Percentiles rank a stretch among this genome's conserved stretches.
Conservation (phyloP, 2,113 vertebrate genomes). For the Solenodon paradoxus region DNA sequence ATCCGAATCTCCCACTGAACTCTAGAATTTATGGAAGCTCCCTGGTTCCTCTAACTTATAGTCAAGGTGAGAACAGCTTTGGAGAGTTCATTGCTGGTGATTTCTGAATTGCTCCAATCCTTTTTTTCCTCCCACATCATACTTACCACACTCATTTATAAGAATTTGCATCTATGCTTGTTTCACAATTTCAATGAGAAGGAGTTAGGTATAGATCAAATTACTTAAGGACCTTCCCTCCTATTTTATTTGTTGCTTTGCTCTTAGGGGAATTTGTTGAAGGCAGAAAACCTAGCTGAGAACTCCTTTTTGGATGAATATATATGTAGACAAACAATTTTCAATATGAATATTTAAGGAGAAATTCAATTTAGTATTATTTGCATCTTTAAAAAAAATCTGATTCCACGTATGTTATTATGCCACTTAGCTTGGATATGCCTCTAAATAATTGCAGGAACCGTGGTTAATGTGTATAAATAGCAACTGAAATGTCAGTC, state of each 20-base stretch:
- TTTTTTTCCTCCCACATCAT: neutral
- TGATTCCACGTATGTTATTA: neutral
- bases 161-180: neutral
- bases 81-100: neutral
- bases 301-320: neutral
- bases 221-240: neutral
- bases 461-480: neutral
- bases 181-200: neutral
- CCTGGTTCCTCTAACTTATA: neutral
- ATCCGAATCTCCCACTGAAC: neutral
- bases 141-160: neutral
- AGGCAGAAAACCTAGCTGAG: neutral
- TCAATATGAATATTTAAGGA: neutral
- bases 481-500: neutral
- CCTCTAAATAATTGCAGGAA: neutral
- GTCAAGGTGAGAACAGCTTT: neutral
- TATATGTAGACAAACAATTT: neutral
- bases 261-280: neutral
- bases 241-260: neutral
- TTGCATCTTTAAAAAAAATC: neutral
- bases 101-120: neutral
- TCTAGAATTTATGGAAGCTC: neutral
- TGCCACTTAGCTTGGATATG: neutral
- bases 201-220: neutral
- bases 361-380: neutral